Conservation (phyloP, 1,140 invertebrate genomes). For the Manduca sexta region DNA sequence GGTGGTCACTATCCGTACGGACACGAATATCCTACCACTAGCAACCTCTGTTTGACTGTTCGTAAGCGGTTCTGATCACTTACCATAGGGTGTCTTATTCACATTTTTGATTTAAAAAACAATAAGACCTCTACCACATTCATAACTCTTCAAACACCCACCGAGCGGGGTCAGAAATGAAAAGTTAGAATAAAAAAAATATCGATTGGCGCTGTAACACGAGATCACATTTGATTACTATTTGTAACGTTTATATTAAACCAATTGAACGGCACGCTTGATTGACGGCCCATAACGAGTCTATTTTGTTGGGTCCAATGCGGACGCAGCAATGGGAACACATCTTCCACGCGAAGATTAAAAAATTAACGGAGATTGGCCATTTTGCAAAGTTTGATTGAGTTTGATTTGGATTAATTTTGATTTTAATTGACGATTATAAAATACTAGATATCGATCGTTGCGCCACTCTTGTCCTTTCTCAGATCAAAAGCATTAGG, state of each 20-base stretch:
- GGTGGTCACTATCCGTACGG: too few species aligned
- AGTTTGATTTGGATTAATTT: too few species aligned
- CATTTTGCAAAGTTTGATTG: not conserved
- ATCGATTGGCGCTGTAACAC: constrained; percentile 42
- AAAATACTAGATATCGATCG: too few species aligned
- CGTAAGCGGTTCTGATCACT: too few species aligned
- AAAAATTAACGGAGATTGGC: too few species aligned
- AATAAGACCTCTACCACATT: constrained; percentile 1
- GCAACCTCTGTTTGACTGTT: too few species aligned
- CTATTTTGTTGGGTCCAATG: constrained; percentile 48
- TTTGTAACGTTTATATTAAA: constrained; percentile 63
- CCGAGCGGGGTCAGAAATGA: constrained; percentile 22
- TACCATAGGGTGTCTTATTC: too few species aligned
- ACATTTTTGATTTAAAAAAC: too few species aligned
- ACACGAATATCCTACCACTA: too few species aligned
- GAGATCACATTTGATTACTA: constrained; percentile 53
- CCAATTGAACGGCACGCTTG: constrained; percentile 38
- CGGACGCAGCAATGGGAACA: constrained; percentile 15
- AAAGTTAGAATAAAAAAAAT: constrained; percentile 26
- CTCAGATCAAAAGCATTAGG: too few species aligned
- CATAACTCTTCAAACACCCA: constrained; percentile 12
- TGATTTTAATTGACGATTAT: too few species aligned
- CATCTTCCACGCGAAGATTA: not conserved
- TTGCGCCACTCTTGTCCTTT: too few species aligned
- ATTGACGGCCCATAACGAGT: constrained; percentile 58